Evolutionary conservation across 2,888 invertebrate genomes (phyloP).

Genomic region (Tachina lurida): DNA sequence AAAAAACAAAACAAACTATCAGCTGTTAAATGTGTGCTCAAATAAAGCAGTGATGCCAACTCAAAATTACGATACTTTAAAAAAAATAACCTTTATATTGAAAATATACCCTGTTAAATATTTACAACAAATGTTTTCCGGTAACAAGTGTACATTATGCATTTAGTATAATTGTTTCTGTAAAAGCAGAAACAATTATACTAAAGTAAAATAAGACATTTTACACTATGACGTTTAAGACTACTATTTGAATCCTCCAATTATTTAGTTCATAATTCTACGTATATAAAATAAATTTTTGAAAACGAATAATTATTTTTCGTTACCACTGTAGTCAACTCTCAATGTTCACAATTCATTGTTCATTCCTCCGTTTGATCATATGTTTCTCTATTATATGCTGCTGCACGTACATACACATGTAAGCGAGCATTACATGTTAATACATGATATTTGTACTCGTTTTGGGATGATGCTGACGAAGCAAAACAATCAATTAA

Average conservation of each 20-base stretch:
- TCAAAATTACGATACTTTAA: too few relatives aligned
- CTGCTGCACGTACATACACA: not conserved
- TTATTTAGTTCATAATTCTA: not conserved
- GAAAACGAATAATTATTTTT: not conserved
- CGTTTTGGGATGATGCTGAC: slow-evolving; percentile 70
- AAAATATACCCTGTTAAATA: too few relatives aligned
- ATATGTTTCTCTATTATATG: not conserved
- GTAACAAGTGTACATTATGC: too few relatives aligned
- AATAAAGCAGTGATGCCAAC: too few relatives aligned
- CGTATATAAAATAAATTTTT: not conserved
- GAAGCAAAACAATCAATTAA: slow-evolving; percentile 74
- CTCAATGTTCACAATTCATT: slow-evolving; percentile 21
- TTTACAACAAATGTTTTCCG: too few relatives aligned
- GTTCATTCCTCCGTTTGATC: slow-evolving; percentile 1
- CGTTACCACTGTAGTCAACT: not conserved
- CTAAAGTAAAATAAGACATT: not conserved
- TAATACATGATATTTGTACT: slow-evolving; percentile 19
- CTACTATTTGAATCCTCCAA: too few relatives aligned
- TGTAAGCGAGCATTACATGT: slow-evolving; percentile 7
- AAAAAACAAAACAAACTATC: too few relatives aligned
- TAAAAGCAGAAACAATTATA: not conserved
- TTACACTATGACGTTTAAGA: too few relatives aligned
- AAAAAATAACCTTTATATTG: too few relatives aligned
- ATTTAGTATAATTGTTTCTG: too few relatives aligned
- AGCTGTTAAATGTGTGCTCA: too few relatives aligned